phyloP scores from a whole-genome alignment of 1,140 invertebrate species.

The Gerris buenoi region DNA sequence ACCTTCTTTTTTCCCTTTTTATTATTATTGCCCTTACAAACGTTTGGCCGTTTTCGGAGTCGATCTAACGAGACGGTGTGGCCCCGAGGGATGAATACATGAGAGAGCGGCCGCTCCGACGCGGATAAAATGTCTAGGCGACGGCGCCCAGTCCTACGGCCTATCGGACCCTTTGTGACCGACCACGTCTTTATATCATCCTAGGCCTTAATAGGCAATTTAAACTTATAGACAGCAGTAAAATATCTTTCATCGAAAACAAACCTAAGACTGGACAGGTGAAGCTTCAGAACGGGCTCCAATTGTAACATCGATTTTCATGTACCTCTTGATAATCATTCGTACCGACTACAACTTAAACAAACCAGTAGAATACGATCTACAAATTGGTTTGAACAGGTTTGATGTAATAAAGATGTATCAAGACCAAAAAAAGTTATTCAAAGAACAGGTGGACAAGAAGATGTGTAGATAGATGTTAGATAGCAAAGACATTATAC shows the following conservation, averaged over 20 bases:
- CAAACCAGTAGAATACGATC: too few species aligned
- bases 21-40: background rate
- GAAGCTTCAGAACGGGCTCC: too few species aligned
- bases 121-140: background rate
- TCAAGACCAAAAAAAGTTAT: too few species aligned
- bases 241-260: background rate
- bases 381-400: too few species aligned
- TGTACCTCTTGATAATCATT: too few species aligned
- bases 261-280: too few species aligned
- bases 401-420: too few species aligned
- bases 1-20: conserved; percentile 1
- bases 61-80: background rate
- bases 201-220: background rate
- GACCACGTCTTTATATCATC: background rate
- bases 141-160: background rate
- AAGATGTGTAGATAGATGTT: too few species aligned
- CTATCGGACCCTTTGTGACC: background rate
- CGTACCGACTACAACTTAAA: too few species aligned
- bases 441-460: too few species aligned
- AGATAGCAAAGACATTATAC: too few species aligned
- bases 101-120: background rate
- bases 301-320: too few species aligned
- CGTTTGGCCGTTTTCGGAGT: background rate
- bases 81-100: background rate
- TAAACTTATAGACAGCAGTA: background rate